Percentiles rank a stretch among this genome's conserved stretches.
These are phyloP conservation scores for Brienomyrus brachyistius DNA, from an alignment of 2,113 vertebrate species.

Conservation along the genomic window DNA sequence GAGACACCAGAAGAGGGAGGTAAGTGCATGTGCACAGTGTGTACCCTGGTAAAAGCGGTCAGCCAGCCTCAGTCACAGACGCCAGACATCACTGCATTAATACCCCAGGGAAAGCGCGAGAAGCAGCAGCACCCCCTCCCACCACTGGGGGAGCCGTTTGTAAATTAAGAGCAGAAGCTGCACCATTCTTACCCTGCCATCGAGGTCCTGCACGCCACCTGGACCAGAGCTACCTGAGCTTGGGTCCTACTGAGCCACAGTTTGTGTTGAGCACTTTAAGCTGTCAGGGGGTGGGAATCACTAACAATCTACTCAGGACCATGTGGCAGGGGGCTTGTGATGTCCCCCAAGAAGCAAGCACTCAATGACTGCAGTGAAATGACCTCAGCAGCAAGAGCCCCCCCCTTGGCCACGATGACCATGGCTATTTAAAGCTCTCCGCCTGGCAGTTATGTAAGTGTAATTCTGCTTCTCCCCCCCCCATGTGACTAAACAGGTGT, in stretches of 20 bases:
- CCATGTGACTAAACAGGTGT: neutral
- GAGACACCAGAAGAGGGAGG: neutral
- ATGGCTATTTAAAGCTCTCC: slow-evolving; percentile 8
- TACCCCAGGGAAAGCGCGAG: neutral
- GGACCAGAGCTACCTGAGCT: neutral
- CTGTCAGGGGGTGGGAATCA: neutral
- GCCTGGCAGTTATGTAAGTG: slow-evolving; percentile 2
- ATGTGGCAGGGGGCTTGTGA: neutral
- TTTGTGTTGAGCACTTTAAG: neutral
- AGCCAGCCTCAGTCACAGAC: neutral
- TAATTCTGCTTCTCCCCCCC: neutral
- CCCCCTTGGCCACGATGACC: neutral
- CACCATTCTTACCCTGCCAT: neutral
- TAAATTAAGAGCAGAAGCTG: neutral
- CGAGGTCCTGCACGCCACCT: neutral
- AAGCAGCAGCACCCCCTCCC: neutral
- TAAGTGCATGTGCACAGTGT: neutral
- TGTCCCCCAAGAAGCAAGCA: neutral
- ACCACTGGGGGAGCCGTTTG: neutral
- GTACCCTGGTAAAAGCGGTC: neutral
- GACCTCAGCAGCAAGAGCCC: neutral
- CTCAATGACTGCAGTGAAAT: neutral
- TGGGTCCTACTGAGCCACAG: neutral
- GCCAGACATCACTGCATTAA: neutral
- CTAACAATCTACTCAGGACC: neutral